These are phyloP conservation scores for Phocoena sinus DNA, from an alignment of 2,113 vertebrate species.

Conservation along the genomic window DNA sequence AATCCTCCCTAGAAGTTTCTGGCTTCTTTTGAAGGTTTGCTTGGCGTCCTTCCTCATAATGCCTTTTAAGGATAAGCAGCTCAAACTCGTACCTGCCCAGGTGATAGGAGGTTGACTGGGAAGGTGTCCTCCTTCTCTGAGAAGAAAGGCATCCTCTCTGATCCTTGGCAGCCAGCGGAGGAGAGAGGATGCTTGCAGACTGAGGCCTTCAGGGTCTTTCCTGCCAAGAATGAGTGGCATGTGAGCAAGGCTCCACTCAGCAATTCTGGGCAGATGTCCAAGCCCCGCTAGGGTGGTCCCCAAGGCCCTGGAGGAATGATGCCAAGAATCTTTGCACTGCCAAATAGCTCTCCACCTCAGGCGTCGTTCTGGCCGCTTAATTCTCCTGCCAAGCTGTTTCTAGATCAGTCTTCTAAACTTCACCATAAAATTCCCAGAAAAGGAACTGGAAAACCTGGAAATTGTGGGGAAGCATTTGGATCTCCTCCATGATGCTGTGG, in stretches of 20 bases:
- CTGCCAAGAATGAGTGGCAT: conserved; percentile 56
- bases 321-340: neutral
- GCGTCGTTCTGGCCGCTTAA: neutral
- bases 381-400: conserved; percentile 48
- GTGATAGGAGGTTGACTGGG: neutral
- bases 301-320: neutral
- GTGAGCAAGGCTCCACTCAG: neutral
- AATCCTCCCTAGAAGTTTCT: rapidly evolving
- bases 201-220: neutral
- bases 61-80: neutral
- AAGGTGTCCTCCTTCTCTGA: neutral
- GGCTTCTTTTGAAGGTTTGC: neutral
- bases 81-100: neutral
- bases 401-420: neutral
- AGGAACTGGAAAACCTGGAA: neutral
- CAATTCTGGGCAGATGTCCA: conserved; percentile 56
- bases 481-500: neutral
- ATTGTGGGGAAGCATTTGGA: neutral
- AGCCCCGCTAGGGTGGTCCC: conserved; percentile 14
- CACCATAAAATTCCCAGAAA: neutral
- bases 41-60: neutral
- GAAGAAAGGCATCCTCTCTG: neutral
- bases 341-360: neutral
- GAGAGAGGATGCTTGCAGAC: neutral
- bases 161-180: neutral